Base-by-base conservation (phyloP, 1,140 invertebrate genomes). In the Drosophila ironensis region DNA sequence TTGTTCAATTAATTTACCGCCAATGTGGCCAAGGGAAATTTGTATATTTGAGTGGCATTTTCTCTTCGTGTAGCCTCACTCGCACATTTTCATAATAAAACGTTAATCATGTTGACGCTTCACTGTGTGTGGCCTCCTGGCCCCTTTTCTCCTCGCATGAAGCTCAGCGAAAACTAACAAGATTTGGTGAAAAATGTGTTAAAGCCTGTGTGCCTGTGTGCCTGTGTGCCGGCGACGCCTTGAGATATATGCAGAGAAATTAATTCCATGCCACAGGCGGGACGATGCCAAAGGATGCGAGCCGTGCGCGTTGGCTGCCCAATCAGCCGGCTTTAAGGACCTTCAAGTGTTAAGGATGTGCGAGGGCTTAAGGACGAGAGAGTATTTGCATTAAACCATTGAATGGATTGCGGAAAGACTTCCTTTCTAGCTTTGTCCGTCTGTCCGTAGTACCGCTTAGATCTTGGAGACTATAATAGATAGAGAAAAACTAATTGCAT, bases 61-160 rank as follows among this genome's bases (percentile, higher is more conserved):
- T 17, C 16, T 37, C 14, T 14, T 1, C 4, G n/a, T 16, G 33
- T 37, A 14, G 5, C 3, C 16, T 11, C 28, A 33, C 38, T 22
- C 37, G 30, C 46, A 50, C 70, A 61, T 37, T 48, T 52, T 71
- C 37, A 76, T 66, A 71, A 77, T 67, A 77, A 66, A 53, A 70
- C 74, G 74, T 78, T 78, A 78, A 78, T 78, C 74, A 78, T 78
- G 74, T 78, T 78, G 74, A 78, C 54, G 74, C 53, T 47, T 45
- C 59, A 42, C 47, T 52, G 51, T 42, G 38, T 57, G n/a, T n/a
- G n/a, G 68, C 53, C 44, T 63, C 24, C 17, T 2, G 8, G 19
- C 2, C 28, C 27, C 12, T 30, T 30, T 30, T 11, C 2, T n/a
- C 28, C 8, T 0, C 28, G 14, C n/a, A 28, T 28, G 25, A 19